These are phyloP conservation scores for Panthera leo DNA, from an alignment of 2,113 vertebrate genomes.

Conservation along the genomic window DNA sequence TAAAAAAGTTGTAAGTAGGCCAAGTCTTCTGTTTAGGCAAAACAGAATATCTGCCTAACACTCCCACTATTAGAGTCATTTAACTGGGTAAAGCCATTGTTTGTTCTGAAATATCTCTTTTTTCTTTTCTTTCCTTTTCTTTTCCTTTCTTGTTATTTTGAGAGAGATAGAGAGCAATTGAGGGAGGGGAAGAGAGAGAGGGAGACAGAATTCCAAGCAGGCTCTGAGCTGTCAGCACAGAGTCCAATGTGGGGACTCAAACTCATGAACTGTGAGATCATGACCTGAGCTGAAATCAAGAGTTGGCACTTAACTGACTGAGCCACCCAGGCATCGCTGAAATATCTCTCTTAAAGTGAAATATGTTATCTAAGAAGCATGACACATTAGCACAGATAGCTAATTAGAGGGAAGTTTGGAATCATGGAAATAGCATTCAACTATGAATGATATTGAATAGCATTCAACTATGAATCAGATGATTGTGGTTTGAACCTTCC, in stretches of 20 bases:
- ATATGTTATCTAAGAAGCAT: not conserved
- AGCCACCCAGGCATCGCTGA: too few relatives aligned
- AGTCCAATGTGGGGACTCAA: too few relatives aligned
- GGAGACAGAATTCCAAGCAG: too few relatives aligned
- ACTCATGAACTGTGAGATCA: too few relatives aligned
- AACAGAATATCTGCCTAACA: not conserved
- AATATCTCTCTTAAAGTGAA: not conserved
- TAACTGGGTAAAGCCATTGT: not conserved
- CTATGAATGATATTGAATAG: not conserved
- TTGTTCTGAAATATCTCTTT: not conserved
- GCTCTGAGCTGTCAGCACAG: too few relatives aligned
- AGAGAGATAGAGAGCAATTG: too few relatives aligned
- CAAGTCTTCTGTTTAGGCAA: not conserved
- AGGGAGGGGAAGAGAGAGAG: too few relatives aligned
- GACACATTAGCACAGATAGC: not conserved
- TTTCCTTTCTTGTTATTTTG: too few relatives aligned
- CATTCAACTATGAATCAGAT: not conserved
- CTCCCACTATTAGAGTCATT: not conserved
- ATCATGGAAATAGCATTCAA: not conserved
- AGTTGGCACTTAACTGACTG: too few relatives aligned
- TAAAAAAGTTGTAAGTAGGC: not conserved
- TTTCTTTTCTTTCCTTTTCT: too few relatives aligned
- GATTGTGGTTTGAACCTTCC: not conserved
- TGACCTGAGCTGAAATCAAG: too few relatives aligned
- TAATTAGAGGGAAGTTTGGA: not conserved